phyloP scores from a whole-genome alignment of 2,888 invertebrate species.

The Arctia plantaginis region DNA sequence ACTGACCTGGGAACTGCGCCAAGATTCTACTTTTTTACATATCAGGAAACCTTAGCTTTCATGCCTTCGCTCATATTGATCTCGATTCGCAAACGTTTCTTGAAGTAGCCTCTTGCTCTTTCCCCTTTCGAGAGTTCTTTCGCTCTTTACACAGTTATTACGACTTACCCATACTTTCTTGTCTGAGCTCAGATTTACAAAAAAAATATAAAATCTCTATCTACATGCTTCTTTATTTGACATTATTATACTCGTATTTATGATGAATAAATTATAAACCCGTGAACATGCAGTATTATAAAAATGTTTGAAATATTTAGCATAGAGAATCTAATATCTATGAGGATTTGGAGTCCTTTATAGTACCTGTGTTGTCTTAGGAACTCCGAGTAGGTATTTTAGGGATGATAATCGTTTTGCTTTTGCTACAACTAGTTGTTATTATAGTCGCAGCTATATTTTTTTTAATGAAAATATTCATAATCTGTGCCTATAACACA shows the following conservation, averaged over 20 bases:
- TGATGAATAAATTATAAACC: not conserved
- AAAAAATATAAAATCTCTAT: not conserved
- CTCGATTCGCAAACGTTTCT: not conserved
- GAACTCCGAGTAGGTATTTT: not conserved
- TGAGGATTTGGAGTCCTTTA: not conserved
- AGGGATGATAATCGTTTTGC: no score
- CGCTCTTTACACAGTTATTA: not conserved
- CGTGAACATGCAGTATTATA: not conserved
- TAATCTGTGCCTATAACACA: not conserved
- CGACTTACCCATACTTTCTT: not conserved
- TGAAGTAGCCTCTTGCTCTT: not conserved
- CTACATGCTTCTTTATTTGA: no score
- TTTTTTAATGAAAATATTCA: not conserved
- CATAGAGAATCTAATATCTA: not conserved
- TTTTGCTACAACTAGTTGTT: not conserved
- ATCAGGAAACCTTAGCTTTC: not conserved
- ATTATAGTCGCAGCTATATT: not conserved
- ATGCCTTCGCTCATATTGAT: not conserved
- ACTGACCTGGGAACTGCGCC: no score
- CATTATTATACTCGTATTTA: no score
- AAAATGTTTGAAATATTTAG: not conserved
- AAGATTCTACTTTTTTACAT: no score
- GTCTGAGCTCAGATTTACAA: not conserved
- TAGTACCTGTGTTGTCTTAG: not conserved
- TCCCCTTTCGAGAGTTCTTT: not conserved